Conservation (phyloP, 2,797 vertebrate genomes). For the Chloroceryle amazona region DNA sequence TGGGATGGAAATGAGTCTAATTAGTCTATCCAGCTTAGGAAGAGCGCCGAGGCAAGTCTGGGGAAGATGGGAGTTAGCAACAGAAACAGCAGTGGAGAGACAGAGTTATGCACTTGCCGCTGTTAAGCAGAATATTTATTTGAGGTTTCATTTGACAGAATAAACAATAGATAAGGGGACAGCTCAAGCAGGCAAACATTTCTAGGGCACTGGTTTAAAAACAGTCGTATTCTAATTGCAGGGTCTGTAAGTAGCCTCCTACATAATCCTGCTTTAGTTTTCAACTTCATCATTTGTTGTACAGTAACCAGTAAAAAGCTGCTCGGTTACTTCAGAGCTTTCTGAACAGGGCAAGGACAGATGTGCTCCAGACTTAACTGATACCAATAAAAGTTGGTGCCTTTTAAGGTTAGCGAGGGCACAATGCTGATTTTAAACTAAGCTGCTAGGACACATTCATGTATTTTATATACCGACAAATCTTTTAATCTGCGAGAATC, state of each 20-base stretch:
- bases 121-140: conserved; percentile 24
- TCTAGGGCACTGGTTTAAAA: neutral
- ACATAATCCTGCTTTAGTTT: neutral
- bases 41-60: conserved; percentile 19
- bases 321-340: neutral
- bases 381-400: neutral
- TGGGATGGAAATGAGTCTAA: conserved; percentile 80
- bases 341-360: neutral
- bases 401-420: neutral
- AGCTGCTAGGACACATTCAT: conserved; percentile 22
- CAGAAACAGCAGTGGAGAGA: conserved; percentile 9
- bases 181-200: neutral
- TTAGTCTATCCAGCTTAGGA: conserved; percentile 68
- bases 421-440: conserved; percentile 1
- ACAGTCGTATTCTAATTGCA: neutral
- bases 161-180: conserved; percentile 41
- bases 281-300: neutral
- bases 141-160: conserved; percentile 2
- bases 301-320: conserved; percentile 11
- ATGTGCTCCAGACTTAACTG: neutral
- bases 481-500: conserved; percentile 79
- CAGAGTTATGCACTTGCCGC: neutral
- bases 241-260: neutral
- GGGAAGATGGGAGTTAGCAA: conserved; percentile 25
- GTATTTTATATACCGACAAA: conserved; percentile 75